Base-by-base conservation (phyloP, 2,888 invertebrate genomes). In the Laspeyria flexula region DNA sequence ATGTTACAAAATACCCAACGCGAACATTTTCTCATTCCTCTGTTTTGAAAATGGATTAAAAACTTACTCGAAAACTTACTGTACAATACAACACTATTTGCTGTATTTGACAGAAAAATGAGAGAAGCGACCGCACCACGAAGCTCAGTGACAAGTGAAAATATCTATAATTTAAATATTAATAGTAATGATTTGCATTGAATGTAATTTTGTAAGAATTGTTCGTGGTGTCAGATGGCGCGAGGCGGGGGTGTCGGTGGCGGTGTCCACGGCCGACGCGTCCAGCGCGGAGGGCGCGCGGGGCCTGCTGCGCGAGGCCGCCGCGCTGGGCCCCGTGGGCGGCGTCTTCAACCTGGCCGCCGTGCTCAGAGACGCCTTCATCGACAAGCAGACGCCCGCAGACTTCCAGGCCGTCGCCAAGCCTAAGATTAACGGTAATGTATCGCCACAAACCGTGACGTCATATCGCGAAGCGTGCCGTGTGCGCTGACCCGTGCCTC, bases 281-380 rank as follows among this genome's bases (percentile, higher is more conserved):
- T 93, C 94, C 1, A 90, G 89, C 3, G 73, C 88, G 35, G 91
- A 85, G 11, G 96, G 96, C 16, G 95, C 96, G 16, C 90, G 88
- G 51, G 84, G 90, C 52, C 86, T 97, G 53, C 80, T 97, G 51
- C 81, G 88, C 37, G 93, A 94, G 75, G 94, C 95, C 9, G 93
- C 93, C n/a, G 87, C 90, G 69, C 77, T 95, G 49, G 96, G 95
- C 6, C 93, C 96, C 37, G 94, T 98, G 51, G 98, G 97, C 56
- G 98, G 96, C 65, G 95, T 99, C 53, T 99, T 99, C 93, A 98
- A 99, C 89, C 93, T 99, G 71, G 99, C 99, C 16, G 98, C 96
- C 78, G 99, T 98, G 50, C 91, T 99, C 55, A 93, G 95, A 23
- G 99, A 99, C 86, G 97, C 96, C 5, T 93, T 97, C 73, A 93